These are phyloP conservation scores for Tiliacea citrago DNA, from an alignment of 2,888 invertebrate genomes.

Conservation along the genomic window DNA sequence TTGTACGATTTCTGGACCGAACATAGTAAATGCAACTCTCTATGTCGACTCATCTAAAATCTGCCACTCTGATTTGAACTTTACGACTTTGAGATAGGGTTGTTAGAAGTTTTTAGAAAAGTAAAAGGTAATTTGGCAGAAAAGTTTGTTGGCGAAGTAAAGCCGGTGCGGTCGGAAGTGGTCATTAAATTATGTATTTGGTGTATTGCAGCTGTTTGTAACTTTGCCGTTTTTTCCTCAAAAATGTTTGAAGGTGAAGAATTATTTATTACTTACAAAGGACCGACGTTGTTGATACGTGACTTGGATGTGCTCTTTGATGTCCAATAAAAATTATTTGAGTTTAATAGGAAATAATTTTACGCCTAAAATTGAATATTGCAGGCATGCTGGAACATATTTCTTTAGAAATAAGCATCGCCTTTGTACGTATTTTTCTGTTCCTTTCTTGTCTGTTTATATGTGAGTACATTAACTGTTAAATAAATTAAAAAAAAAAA, in stretches of 20 bases:
- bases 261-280: conserved; percentile 45
- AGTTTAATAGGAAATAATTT: neutral
- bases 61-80: conserved; percentile 29
- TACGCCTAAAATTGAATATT: neutral
- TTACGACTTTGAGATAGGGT: conserved; percentile 6
- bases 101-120: conserved; percentile 19
- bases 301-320: conserved; percentile 15
- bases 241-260: conserved; percentile 34
- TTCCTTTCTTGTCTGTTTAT: too few species aligned
- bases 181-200: conserved; percentile 79
- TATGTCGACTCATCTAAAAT: conserved; percentile 19
- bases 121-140: conserved; percentile 50
- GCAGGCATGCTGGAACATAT: too few species aligned
- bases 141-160: conserved; percentile 69
- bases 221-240: conserved; percentile 52
- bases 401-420: too few species aligned
- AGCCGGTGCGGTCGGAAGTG: conserved; percentile 67
- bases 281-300: conserved; percentile 11
- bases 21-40: conserved; percentile 47
- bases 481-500: too few species aligned
- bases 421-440: too few species aligned
- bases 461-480: too few species aligned
- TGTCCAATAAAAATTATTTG: neutral
- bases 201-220: conserved; percentile 72
- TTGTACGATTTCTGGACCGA: conserved; percentile 78